Percentiles rank a stretch among this genome's conserved stretches.
phyloP scores from a whole-genome alignment of 2,113 vertebrate species.

The Grus americana region DNA sequence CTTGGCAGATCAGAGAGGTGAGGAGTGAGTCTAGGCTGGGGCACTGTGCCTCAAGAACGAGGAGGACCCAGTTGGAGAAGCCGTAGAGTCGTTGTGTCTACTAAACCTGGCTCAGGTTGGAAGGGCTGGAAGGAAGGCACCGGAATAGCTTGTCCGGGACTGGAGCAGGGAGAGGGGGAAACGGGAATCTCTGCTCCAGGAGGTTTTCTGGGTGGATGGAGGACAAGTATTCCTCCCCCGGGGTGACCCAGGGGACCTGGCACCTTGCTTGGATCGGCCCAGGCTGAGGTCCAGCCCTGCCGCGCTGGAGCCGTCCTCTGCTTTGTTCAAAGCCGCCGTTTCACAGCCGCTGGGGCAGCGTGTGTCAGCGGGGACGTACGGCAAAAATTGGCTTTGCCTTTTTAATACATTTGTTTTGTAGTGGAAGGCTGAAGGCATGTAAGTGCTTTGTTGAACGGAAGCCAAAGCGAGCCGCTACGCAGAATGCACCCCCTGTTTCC shows the following conservation, averaged over 20 bases:
- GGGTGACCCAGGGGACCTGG: background rate
- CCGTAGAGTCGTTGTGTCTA: background rate
- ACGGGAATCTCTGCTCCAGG: background rate
- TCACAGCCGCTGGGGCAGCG: fast-evolving
- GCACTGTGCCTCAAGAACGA: background rate
- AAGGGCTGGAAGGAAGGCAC: background rate
- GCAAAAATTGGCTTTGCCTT: background rate
- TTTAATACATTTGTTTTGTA: fast-evolving
- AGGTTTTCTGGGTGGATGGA: background rate
- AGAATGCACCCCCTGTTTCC: background rate
- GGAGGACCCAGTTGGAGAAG: background rate
- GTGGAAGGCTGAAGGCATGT: background rate
- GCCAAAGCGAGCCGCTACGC: background rate
- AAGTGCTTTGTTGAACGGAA: background rate
- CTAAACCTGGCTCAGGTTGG: background rate
- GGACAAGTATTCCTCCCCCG: background rate
- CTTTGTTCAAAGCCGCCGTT: background rate
- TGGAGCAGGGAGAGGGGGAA: fast-evolving
- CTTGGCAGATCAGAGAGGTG: background rate
- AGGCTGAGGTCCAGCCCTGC: background rate
- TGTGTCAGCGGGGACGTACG: background rate
- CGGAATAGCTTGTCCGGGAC: background rate
- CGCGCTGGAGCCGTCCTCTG: fast-evolving
- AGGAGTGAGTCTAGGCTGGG: background rate
- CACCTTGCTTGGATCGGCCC: background rate